Base-by-base conservation (phyloP, 2,113 vertebrate genomes). In the Ursus arctos region DNA sequence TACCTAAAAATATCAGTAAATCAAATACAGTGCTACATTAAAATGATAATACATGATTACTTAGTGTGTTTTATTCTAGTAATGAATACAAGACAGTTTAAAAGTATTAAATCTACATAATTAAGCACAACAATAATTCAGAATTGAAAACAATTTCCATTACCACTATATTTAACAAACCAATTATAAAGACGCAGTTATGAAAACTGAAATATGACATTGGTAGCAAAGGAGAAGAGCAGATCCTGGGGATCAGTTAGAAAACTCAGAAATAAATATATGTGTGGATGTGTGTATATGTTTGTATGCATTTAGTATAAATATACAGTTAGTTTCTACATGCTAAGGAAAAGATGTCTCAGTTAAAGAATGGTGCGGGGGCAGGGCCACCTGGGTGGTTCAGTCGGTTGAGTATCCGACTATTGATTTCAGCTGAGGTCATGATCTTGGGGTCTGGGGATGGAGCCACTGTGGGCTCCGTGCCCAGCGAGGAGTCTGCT, bases 131-230 rank as follows among this genome's bases (percentile, higher is more conserved):
- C 2, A 87, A 93, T 83, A 93, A 90, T 24, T 87, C 61, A 90
- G 19, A 67, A 18, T 82, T 86, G 67, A 76, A 97, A 93, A 93
- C 51, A 92, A 81, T 2, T 92, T 86, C 24, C n/a, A 86, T 92
- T 87, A 71, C 51, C 13, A 43, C 31, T 92, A 51, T 28, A 10
- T 47, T 87, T 83, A 95, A 89, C 19, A 85, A 86, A 77, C 24
- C 26, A 77, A 63, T 79, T 82, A 86, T 49, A 77, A 85, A 91
- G 6, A 28, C 0, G 49, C 76, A 76, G 13, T 79, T 93, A 83
- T 83, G 16, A 76, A 94, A 69, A 86, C 14, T 2, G 47, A 92
- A 89, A 81, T 69, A 47, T 51, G 33, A 80, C 22, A 49, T 69
- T 65, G 6, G 12, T 65, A 63, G 26, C 10, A 87, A 91, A 69